phyloP scores from a whole-genome alignment of 2,888 invertebrate species.

The Latheticus oryzae region DNA sequence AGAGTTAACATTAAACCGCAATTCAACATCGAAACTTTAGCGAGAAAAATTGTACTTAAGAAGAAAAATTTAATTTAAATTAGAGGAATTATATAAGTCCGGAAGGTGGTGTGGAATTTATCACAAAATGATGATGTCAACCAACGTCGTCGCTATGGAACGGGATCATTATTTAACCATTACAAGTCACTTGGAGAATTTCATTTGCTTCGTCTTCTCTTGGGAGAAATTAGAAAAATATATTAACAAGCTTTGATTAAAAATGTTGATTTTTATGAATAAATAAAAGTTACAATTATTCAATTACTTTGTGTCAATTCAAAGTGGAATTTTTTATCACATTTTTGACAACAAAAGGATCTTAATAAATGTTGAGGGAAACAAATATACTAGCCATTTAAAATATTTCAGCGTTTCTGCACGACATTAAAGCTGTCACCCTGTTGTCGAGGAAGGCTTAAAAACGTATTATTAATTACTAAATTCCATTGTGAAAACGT shows the following conservation, averaged over 20 bases:
- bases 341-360: slow-evolving; percentile 12
- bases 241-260: not conserved
- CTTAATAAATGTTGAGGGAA: slow-evolving; percentile 34
- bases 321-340: slow-evolving; percentile 8
- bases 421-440: slow-evolving; percentile 41
- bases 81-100: slow-evolving; percentile 27
- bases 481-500: slow-evolving; percentile 38
- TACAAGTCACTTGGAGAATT: slow-evolving; percentile 32
- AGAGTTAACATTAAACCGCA: no score
- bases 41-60: not conserved
- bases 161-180: slow-evolving; percentile 37
- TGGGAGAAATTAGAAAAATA: slow-evolving; percentile 7
- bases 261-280: no score
- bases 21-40: no score
- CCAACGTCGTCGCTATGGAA: slow-evolving; percentile 31
- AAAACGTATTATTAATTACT: slow-evolving; percentile 42
- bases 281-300: no score
- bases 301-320: no score
- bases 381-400: slow-evolving; percentile 36
- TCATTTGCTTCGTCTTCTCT: slow-evolving; percentile 17
- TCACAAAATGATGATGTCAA: slow-evolving; percentile 34
- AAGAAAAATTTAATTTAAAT: slow-evolving; percentile 21
- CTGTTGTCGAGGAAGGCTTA: slow-evolving; percentile 34
- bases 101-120: slow-evolving; percentile 31
- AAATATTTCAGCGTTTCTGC: slow-evolving; percentile 39